phyloP scores from a whole-genome alignment of 2,113 vertebrate genomes.

The Pterocles burchelli region DNA sequence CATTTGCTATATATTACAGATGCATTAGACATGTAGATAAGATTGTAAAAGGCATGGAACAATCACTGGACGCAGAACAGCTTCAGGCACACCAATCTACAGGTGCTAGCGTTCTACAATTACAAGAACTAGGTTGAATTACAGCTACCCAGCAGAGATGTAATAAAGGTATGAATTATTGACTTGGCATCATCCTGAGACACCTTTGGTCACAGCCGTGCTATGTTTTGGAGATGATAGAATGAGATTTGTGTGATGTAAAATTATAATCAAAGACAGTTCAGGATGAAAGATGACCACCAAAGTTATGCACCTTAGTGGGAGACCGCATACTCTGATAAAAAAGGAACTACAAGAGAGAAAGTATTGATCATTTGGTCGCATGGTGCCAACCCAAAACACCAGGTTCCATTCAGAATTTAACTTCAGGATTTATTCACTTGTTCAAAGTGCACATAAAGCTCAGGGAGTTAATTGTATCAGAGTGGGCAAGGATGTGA shows the following conservation, averaged over 20 bases:
- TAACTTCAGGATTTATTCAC: conserved; percentile 57
- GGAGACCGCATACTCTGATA: conserved; percentile 66
- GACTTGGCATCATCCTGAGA: conserved; percentile 81
- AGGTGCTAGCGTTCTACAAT: conserved; percentile 60
- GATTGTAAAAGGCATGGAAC: conserved; percentile 36
- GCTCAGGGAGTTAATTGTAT: not conserved
- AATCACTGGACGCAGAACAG: conserved; percentile 16
- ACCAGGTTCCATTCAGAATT: conserved; percentile 24
- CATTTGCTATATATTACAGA: conserved; percentile 58
- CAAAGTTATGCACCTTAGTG: conserved; percentile 75
- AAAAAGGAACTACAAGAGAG: conserved; percentile 64
- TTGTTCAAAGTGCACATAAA: not conserved
- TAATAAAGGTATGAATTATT: conserved; percentile 83
- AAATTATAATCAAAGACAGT: conserved; percentile 82
- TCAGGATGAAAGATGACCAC: conserved; percentile 79
- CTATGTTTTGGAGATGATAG: conserved; percentile 78
- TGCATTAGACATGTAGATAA: conserved; percentile 35
- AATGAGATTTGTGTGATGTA: conserved; percentile 81
- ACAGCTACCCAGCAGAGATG: conserved; percentile 71
- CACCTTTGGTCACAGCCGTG: conserved; percentile 79
- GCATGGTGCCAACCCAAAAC: conserved; percentile 32
- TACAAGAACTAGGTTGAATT: conserved; percentile 74
- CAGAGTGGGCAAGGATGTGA: not conserved
- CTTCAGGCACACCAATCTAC: conserved; percentile 60
- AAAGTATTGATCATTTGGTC: conserved; percentile 68